A percentile compares a stretch with the other conserved stretches of the same genome.
Evolutionary conservation across 2,888 invertebrate species (phyloP).

Genomic region (Drosophila conformis): DNA sequence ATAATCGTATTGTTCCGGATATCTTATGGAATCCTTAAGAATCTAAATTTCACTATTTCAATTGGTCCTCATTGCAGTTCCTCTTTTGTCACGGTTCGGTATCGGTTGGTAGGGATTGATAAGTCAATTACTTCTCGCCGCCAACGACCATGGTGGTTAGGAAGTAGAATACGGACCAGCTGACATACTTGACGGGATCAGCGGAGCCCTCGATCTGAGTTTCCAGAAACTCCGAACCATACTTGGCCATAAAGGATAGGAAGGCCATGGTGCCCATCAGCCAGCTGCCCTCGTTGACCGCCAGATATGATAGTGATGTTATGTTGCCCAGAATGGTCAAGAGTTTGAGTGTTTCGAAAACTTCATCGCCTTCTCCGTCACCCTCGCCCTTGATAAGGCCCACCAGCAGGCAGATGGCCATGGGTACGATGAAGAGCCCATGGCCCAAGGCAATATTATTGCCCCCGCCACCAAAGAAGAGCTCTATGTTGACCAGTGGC

Average conservation of each 20-base stretch:
- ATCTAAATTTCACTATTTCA: not conserved
- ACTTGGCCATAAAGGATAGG: conserved; percentile 66
- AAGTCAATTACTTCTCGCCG: conserved; percentile 43
- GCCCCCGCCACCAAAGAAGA: conserved; percentile 59
- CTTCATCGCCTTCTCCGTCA: conserved; percentile 14
- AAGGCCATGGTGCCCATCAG: conserved; percentile 68
- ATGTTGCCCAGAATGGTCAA: conserved; percentile 77
- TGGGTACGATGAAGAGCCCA: conserved; percentile 75
- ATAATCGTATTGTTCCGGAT: not conserved
- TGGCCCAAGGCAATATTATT: conserved; percentile 76
- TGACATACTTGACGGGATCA: conserved; percentile 42
- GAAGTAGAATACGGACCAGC: conserved; percentile 59
- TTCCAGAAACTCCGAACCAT: conserved; percentile 58
- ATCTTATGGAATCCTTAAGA: no score
- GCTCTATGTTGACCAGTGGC: conserved; percentile 74
- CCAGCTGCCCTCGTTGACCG: conserved; percentile 70
- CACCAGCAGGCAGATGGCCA: conserved; percentile 57
- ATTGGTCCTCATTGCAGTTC: not conserved
- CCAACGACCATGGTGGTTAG: conserved; percentile 37
- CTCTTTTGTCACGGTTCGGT: not conserved
- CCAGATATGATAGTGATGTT: conserved; percentile 69
- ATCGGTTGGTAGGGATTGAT: not conserved
- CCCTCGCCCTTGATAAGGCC: conserved; percentile 38
- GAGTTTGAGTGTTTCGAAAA: conserved; percentile 54
- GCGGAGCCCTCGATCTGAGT: conserved; percentile 15